Percentiles rank a stretch among this genome's conserved stretches.
These are phyloP conservation scores for Stenichneumon culpator DNA, from an alignment of 2,888 invertebrate genomes.

Conservation along the genomic window DNA sequence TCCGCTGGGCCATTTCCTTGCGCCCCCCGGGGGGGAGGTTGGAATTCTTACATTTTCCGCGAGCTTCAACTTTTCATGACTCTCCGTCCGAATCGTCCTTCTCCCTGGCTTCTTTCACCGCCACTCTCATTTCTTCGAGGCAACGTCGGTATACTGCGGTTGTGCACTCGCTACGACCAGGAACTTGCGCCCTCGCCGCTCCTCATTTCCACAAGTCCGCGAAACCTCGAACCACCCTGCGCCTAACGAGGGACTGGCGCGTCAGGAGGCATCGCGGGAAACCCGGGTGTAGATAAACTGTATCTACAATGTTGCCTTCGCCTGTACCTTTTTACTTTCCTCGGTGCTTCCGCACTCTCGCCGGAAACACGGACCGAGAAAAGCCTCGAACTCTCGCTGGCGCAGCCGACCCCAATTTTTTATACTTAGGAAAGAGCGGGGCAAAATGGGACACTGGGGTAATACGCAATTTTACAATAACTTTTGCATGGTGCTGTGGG, in stretches of 20 bases:
- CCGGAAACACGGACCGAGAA: conserved; percentile 22
- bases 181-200: conserved; percentile 45
- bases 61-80: conserved; percentile 84
- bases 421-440: too few species aligned
- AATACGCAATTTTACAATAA: too few species aligned
- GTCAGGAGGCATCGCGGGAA: conserved; percentile 71
- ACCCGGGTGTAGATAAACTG: conserved; percentile 66
- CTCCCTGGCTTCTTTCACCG: conserved; percentile 32
- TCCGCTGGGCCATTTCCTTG: conserved; percentile 54
- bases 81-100: conserved; percentile 75
- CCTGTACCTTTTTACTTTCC: conserved; percentile 45
- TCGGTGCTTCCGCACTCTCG: conserved; percentile 18
- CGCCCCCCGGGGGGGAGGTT: conserved; percentile 44
- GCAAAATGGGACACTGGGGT: too few species aligned
- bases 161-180: conserved; percentile 36
- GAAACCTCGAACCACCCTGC: conserved; percentile 31
- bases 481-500: too few species aligned
- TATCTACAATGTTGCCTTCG: conserved; percentile 61
- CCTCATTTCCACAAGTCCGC: conserved; percentile 64
- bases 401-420: conserved; percentile 46
- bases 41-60: conserved; percentile 80
- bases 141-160: conserved; percentile 23
- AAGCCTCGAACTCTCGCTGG: conserved; percentile 51
- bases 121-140: conserved; percentile 55
- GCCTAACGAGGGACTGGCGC: conserved; percentile 60